Evolutionary conservation across 2,888 invertebrate genomes (phyloP).

Genomic region (Yponomeuta malinellus): DNA sequence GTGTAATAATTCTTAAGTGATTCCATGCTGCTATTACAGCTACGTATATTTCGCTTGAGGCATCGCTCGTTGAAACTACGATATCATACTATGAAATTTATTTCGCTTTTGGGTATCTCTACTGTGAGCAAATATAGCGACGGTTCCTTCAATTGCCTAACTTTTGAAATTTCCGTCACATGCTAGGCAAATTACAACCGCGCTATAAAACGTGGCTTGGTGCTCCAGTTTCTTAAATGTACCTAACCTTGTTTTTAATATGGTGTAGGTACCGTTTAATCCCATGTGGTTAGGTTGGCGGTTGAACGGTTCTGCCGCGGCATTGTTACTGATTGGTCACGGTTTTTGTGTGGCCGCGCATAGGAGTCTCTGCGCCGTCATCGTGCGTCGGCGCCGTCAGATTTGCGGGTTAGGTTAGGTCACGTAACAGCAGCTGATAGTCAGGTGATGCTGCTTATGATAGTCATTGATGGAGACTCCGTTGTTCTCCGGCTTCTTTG

Average conservation of each 20-base stretch:
- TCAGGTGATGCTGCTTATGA: neutral
- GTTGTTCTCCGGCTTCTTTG: slow-evolving; percentile 1
- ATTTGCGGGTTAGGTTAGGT: slow-evolving; percentile 44
- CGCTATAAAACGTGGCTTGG: neutral
- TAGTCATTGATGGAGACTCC: slow-evolving; percentile 6
- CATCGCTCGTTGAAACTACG: neutral
- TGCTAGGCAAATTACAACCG: neutral
- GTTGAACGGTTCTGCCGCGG: neutral
- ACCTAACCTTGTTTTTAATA: neutral
- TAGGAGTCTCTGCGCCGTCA: slow-evolving; percentile 32
- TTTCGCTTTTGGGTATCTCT: neutral
- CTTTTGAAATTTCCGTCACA: neutral
- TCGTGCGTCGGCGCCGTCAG: slow-evolving; percentile 33
- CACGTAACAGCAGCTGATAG: slow-evolving; percentile 12
- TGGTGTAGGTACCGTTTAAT: neutral
- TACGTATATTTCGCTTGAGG: slow-evolving; percentile 4
- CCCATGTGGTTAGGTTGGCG: neutral
- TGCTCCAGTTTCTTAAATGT: neutral
- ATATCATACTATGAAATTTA: neutral
- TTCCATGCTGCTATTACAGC: slow-evolving; percentile 1
- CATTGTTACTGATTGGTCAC: slow-evolving; percentile 58
- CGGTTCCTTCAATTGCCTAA: too few species aligned
- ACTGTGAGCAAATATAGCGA: too few species aligned
- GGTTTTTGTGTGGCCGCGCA: slow-evolving; percentile 53
- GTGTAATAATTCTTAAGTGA: slow-evolving; percentile 10